phyloP scores from a whole-genome alignment of 2,113 vertebrate genomes.

The Scartelaos histophorus region DNA sequence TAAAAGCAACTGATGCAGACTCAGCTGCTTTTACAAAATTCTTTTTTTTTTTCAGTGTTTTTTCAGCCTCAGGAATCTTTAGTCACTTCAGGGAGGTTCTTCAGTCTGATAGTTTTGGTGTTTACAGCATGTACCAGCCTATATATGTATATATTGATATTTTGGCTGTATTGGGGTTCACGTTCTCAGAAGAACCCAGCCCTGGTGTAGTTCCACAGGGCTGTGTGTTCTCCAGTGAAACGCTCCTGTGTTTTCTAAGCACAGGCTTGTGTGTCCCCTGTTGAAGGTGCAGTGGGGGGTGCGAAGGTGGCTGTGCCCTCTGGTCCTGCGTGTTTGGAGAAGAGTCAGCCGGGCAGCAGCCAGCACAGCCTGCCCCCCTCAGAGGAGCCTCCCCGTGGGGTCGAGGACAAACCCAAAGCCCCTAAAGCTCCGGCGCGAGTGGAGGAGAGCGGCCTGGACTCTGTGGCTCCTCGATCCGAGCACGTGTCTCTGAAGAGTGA shows the following conservation, averaged over 20 bases:
- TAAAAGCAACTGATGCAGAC: no score
- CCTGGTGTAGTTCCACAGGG: no score
- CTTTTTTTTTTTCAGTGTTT: no score
- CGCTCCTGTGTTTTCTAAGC: conserved; percentile 81
- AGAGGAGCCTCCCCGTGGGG: conserved; percentile 86
- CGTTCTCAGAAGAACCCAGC: no score
- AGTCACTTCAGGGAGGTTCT: no score
- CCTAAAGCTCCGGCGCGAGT: conserved; percentile 65
- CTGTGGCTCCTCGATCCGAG: conserved; percentile 83
- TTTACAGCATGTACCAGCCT: no score
- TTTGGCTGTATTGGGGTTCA: no score
- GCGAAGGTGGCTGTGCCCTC: conserved; percentile 97
- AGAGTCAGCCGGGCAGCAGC: conserved; percentile 87
- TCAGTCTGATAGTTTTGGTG: no score
- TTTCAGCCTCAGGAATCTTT: no score
- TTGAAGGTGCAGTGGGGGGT: conserved; percentile 99
- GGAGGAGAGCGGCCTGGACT: conserved; percentile 85
- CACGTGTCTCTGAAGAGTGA: conserved; percentile 89
- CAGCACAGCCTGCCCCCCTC: conserved; percentile 88
- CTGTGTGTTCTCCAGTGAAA: not conserved
- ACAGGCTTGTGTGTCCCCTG: conserved; percentile 87
- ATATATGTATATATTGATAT: no score
- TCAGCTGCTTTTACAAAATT: no score
- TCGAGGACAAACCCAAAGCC: conserved; percentile 89
- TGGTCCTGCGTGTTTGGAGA: conserved; percentile 88